Percentiles rank a stretch among this genome's conserved stretches.
These are phyloP conservation scores for Pasiphila rectangulata DNA, from an alignment of 2,888 invertebrate species.

Conservation along the genomic window DNA sequence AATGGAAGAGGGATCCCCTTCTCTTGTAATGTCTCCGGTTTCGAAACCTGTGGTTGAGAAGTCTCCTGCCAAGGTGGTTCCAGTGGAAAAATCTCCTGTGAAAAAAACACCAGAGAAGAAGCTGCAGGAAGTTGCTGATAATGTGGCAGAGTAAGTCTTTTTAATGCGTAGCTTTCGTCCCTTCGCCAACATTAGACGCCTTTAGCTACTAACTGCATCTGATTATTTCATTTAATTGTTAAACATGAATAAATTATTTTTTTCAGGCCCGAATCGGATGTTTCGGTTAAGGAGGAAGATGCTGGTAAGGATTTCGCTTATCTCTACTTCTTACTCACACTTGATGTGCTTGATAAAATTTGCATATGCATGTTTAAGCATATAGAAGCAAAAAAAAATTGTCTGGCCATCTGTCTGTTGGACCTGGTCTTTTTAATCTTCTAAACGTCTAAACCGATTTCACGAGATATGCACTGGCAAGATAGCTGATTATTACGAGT, in stretches of 20 bases:
- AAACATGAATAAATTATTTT: not conserved
- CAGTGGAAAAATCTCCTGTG: not conserved
- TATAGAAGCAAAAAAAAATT: no score
- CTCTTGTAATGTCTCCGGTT: slow-evolving; percentile 5
- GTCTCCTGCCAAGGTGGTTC: not conserved
- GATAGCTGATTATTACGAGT: no score
- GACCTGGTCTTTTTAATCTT: no score
- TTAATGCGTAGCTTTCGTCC: not conserved
- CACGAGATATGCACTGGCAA: no score
- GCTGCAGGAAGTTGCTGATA: slow-evolving; percentile 29
- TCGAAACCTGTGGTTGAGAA: not conserved
- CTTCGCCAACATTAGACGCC: no score
- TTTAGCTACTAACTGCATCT: no score
- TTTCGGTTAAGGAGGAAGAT: slow-evolving; percentile 25
- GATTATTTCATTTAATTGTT: no score
- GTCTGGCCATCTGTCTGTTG: no score
- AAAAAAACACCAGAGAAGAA: slow-evolving; percentile 9
- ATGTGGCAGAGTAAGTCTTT: slow-evolving; percentile 32
- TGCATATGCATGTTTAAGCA: no score
- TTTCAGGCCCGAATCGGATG: slow-evolving; percentile 18
- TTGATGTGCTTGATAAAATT: no score
- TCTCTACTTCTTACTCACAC: no score
- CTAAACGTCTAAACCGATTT: no score
- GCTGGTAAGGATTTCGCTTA: slow-evolving; percentile 34
- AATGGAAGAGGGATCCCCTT: not conserved